A percentile compares a stretch with the other conserved stretches of the same genome.
Conservation (phyloP, 2,113 vertebrate genomes). For the Malurus melanocephalus region DNA sequence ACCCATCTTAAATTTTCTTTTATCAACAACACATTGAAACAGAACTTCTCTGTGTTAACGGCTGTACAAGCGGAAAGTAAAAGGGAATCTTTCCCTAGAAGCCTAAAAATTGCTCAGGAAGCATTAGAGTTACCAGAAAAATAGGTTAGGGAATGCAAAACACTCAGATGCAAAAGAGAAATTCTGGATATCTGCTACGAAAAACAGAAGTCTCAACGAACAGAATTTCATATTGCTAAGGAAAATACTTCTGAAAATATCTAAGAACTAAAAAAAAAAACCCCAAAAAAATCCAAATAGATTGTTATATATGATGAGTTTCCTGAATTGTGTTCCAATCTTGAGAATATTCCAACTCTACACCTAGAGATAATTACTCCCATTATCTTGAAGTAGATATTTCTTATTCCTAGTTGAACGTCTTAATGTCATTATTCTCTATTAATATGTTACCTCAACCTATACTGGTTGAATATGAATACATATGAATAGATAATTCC, state of each 20-base stretch:
- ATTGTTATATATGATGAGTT: not conserved
- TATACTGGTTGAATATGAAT: not conserved
- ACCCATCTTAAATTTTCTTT: not conserved
- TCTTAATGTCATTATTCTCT: not conserved
- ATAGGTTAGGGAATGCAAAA: not conserved
- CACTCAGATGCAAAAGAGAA: not conserved
- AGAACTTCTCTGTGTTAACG: not conserved
- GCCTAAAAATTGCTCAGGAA: not conserved
- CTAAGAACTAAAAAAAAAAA: not conserved
- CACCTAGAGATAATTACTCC: not conserved
- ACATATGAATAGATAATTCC: not conserved
- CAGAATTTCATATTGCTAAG: not conserved
- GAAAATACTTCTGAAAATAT: not conserved
- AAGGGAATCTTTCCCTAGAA: not conserved
- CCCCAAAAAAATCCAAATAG: rapidly evolving
- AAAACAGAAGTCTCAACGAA: not conserved
- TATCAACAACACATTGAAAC: not conserved
- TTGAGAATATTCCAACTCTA: not conserved
- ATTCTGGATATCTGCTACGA: not conserved
- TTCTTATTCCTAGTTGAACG: not conserved
- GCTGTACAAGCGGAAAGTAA: not conserved
- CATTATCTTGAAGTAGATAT: not conserved
- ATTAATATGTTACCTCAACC: not conserved
- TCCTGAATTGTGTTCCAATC: not conserved
- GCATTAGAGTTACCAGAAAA: not conserved